Base-by-base conservation (phyloP, 2,888 invertebrate genomes). In the Spisula solida region DNA sequence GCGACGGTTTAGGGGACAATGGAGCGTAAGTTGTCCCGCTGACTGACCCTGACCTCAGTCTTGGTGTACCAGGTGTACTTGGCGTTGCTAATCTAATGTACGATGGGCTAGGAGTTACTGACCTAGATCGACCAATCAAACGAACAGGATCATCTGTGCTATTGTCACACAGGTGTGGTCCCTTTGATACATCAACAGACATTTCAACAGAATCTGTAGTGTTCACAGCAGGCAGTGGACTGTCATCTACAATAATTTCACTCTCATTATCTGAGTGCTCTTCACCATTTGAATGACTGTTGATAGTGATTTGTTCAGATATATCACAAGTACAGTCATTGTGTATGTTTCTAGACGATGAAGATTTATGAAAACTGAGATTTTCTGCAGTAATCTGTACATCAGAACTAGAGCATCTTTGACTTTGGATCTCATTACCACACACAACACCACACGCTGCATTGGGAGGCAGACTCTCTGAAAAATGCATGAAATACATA, bases 191-290 rank as follows among this genome's bases (percentile, higher is more conserved):
- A 51, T 31, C 31, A 48, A 75, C 78, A 75, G 75, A 14, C 34
- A 34, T 34, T 25, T 75, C 75, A 0, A 18, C 16, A 34, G 75
- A 31, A 31, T 75, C 34, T 16, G 31, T 16, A 6, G 75, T 31
- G 31, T 75, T 75, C 31, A 75, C 31, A 41, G 55, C 56, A 41
- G 78, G 78, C 25, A 70, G 25, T 31, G 87, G 89, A 29, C 86
- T 83, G 66, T 91, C 91, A 83, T 91, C 91, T 31, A 91, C 89
- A 84, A 91, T 81, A 14, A 91, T 91, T 55, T 91, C 91, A 88
- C 89, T 89, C 48, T 91, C 89, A 66, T 82, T 82, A 31, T 90
- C 90, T 1, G 88, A 85, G 12, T 82, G 87, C 41, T 83, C 83
- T 8, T 48, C 81, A n/a, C 81, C 81, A 87, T 85, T 89, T 14